Conservation (phyloP, 1,140 invertebrate species). For the Drosophila murphyi region DNA sequence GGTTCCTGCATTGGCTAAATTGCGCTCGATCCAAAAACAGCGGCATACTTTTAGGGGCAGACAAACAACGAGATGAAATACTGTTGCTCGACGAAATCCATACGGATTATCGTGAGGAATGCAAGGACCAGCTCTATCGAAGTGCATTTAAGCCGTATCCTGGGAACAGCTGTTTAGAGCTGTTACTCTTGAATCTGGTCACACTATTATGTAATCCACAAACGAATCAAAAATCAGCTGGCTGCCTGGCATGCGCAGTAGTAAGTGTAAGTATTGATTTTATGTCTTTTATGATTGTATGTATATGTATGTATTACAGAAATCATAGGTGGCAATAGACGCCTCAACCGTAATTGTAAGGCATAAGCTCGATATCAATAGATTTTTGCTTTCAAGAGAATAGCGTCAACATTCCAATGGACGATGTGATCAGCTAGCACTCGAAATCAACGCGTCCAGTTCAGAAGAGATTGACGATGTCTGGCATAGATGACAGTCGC, state of each 20-base stretch:
- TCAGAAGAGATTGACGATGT: slow-evolving; percentile 6
- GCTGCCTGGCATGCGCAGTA: slow-evolving; percentile 19
- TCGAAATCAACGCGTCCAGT: neutral
- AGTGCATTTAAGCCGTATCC: neutral
- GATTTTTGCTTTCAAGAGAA: neutral
- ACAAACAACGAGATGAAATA: too few relatives aligned
- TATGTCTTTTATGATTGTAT: neutral
- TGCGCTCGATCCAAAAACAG: neutral
- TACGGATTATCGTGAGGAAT: too few relatives aligned
- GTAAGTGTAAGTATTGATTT: slow-evolving; percentile 21
- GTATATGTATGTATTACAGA: slow-evolving; percentile 11
- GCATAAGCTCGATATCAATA: neutral
- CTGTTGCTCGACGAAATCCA: too few relatives aligned
- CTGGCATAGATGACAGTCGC: neutral
- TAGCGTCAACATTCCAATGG: slow-evolving; percentile 14
- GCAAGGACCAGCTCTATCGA: too few relatives aligned
- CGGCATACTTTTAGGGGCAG: neutral
- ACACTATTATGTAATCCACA: neutral
- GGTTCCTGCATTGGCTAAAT: neutral
- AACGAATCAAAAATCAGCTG: slow-evolving; percentile 23
- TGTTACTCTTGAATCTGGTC: neutral
- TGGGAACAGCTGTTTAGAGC: neutral
- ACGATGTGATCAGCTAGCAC: slow-evolving; percentile 29
- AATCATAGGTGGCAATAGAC: slow-evolving; percentile 5
- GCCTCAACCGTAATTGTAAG: slow-evolving; percentile 8